Evolutionary conservation across 2,888 invertebrate genomes (phyloP).

Genomic region (Mechanitis mazaeus): DNA sequence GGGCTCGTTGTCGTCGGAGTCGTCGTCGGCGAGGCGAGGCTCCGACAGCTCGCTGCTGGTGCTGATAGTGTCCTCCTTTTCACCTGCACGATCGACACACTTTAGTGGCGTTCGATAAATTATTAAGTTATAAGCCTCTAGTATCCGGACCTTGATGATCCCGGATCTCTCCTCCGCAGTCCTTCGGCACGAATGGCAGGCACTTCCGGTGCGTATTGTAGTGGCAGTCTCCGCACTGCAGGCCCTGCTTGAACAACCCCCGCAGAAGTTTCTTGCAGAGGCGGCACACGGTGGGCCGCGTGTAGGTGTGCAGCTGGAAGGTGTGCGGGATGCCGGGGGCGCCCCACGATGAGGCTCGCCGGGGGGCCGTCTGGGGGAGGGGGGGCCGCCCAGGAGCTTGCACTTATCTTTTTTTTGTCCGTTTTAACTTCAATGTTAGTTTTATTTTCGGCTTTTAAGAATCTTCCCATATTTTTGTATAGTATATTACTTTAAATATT

Average conservation of each 20-base stretch:
- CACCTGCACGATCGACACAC: conserved; percentile 41
- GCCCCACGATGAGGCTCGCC: conserved; percentile 22
- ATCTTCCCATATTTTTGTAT: too few species aligned
- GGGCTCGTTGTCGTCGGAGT: conserved; percentile 36
- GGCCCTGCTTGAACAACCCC: conserved; percentile 96
- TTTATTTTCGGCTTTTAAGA: background rate
- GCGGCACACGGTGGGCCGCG: conserved; percentile 96
- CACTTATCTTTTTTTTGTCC: conserved; percentile 1
- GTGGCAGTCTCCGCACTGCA: conserved; percentile 98
- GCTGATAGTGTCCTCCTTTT: conserved; percentile 74
- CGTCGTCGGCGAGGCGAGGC: conserved; percentile 50
- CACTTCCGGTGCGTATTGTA: conserved; percentile 98
- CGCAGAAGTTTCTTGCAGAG: conserved; percentile 96
- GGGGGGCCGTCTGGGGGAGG: conserved; percentile 8
- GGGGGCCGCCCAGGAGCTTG: conserved; percentile 40
- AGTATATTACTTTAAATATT: background rate
- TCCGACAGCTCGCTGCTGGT: conserved; percentile 72
- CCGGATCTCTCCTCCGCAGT: conserved; percentile 85
- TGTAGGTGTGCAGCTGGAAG: conserved; percentile 97
- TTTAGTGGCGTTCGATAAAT: background rate
- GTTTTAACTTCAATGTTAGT: background rate
- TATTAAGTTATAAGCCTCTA: background rate
- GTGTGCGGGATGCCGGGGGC: conserved; percentile 86
- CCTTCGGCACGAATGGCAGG: conserved; percentile 90
- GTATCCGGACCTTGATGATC: conserved; percentile 74